Evolutionary conservation across 1,140 invertebrate genomes (phyloP), one percentile per base, ranked within the genome.

Genomic region (Rhynchophorus ferrugineus): DNA sequence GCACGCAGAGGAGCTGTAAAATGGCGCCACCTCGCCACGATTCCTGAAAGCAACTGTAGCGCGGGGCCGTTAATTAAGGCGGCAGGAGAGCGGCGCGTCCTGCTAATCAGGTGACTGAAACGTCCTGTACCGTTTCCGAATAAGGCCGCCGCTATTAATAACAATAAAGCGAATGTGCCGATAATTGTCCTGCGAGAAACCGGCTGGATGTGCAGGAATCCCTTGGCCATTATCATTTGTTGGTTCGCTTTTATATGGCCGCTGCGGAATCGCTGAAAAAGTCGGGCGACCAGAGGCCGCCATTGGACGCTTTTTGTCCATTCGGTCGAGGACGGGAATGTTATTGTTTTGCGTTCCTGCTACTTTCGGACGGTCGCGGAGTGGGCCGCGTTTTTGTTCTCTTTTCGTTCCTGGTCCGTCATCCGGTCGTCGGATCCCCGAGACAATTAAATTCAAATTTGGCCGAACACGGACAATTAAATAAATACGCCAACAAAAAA

Each of bases 161-260:
- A 67, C 65, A 67, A 67, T 67, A 67, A 67, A 67, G 59, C 62
- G 52, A 62, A 65, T 62, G 63, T 67, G 65, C 58, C 61, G 63
- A 65, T 67, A 67, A 67, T 67, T 60, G 65, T 62, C 57, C 60
- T 62, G 24, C 24, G 24, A 63, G 61, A 61, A 62, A 49, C 54
- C 54, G 58, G 60, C 24, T 44, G 51, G 42, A 37, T 46, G 39
- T 36, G 49, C 35, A 38, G 17, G 37, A 38, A 38, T 38, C 24
- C 24, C 24, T 5, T 3, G 37, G 7, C 37, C 37, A 38, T 38
- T 6, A 38, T 38, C 37, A 38, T 38, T 38, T 38, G 37, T 38
- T 13, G n/a, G n/a, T n/a, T n/a, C n/a, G n/a, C n/a, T n/a, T n/a
- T n/a, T n/a, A n/a, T n/a, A n/a, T n/a, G n/a, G n/a, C 24, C 11